phyloP scores from a whole-genome alignment of 1,140 invertebrate genomes.

The Samia ricini region DNA sequence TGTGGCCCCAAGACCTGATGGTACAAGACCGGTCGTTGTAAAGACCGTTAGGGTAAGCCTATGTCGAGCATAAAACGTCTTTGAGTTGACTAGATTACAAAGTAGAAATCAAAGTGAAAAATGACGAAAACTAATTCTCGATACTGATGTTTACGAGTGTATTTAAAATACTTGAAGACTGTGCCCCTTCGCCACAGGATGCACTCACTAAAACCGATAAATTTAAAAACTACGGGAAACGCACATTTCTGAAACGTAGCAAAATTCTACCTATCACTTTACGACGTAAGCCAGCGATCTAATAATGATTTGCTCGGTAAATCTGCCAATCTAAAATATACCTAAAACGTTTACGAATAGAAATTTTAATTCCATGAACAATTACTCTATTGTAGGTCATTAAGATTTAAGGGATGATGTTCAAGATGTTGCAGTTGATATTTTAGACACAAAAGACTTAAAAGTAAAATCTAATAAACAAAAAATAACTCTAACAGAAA shows the following conservation, averaged over 20 bases:
- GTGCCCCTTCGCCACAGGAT: conserved; percentile 37
- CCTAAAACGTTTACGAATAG: conserved; percentile 26
- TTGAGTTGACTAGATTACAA: no score
- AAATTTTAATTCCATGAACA: conserved; percentile 35
- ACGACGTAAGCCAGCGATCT: conserved; percentile 22
- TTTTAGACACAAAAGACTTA: conserved; percentile 31
- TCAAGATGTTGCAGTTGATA: conserved; percentile 64
- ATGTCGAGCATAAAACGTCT: no score
- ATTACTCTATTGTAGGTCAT: conserved; percentile 54
- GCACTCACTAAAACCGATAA: conserved; percentile 56
- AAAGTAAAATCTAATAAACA: conserved; percentile 8
- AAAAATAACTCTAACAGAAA: conserved; percentile 20
- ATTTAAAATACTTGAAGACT: conserved; percentile 56
- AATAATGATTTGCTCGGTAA: conserved; percentile 15
- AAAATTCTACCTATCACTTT: conserved; percentile 54
- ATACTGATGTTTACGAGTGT: conserved; percentile 37
- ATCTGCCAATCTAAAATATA: conserved; percentile 21
- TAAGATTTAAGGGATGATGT: conserved; percentile 64
- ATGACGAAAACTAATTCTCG: conserved; percentile 2
- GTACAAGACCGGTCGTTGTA: no score
- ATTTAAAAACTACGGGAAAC: conserved; percentile 62
- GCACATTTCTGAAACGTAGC: conserved; percentile 54
- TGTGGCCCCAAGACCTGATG: no score
- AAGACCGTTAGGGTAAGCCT: no score
- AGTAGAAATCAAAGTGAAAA: no score